Base-by-base conservation (phyloP, 2,888 invertebrate genomes). In the Chaetogeoica ovagalla region DNA sequence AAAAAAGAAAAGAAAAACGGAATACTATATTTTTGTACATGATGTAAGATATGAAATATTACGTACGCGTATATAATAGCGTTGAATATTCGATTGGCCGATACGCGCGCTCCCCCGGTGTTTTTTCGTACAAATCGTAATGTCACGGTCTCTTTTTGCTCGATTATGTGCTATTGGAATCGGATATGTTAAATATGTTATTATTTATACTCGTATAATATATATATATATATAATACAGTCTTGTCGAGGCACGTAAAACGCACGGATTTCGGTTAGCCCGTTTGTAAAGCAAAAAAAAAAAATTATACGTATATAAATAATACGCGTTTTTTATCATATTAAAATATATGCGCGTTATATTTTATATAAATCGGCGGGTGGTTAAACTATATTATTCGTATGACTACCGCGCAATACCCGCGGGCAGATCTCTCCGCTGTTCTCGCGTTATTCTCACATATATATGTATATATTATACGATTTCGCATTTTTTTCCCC, bases 381-480 rank as follows among this genome's bases (percentile, higher is more conserved):
- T 70, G 79, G 79, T 70, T 71, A 71, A 79, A 71, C 62, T 71
- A 71, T 4, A 11, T 43, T 43, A 43, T 79, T 79, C 62, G 70
- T 63, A 71, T 70, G 4, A 30, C 79, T 79, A 79, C 79, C 79
- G 79, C 63, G 70, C 79, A 63, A 62, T 70, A 65, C 48, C 15
- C 59, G 30, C 30, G 30, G n/a, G n/a, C 30, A 30, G 30, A 30
- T 30, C 30, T 30, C 30, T 30, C 30, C 4, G 30, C 30, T 30
- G 30, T 30, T 30, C 30, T 30, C 30, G 4, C 30, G 30, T 30
- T 30, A 30, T 30, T 30, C 1, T n/a, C n/a, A n/a, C n/a, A n/a
- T n/a, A n/a, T n/a, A n/a, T n/a, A n/a, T n/a, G n/a, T n/a, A 30
- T 30, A 4, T 30, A 30, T 30, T 30, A 30, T 30, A 4, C 30